Percentiles rank a stretch among this genome's conserved stretches.
These are phyloP conservation scores for Leucophenga montana DNA, from an alignment of 2,888 invertebrate genomes.

Conservation along the genomic window DNA sequence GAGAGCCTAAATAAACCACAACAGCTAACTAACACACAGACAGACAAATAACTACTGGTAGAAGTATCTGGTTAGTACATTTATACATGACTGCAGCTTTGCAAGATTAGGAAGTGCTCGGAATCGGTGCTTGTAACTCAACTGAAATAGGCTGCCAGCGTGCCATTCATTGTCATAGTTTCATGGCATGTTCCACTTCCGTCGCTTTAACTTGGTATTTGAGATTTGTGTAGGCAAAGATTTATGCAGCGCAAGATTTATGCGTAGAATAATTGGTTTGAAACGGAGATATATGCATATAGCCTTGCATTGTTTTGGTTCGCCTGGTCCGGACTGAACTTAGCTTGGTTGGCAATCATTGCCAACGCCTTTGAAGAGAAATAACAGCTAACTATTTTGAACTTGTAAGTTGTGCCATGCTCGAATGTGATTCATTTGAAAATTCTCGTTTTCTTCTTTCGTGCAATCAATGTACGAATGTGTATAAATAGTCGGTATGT, in stretches of 20 bases:
- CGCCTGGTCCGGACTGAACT: background rate
- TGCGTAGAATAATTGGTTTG: slow-evolving; percentile 55
- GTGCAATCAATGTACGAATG: background rate
- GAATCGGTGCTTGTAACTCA: background rate
- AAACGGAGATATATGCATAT: slow-evolving; percentile 32
- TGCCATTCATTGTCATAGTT: no score
- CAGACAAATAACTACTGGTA: slow-evolving; percentile 22
- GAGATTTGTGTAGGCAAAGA: slow-evolving; percentile 27
- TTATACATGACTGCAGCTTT: slow-evolving; percentile 48
- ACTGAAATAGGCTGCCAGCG: background rate
- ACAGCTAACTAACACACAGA: slow-evolving; percentile 28
- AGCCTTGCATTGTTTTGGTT: background rate
- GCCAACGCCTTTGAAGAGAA: background rate
- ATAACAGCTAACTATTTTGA: slow-evolving; percentile 6
- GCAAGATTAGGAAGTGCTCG: slow-evolving; percentile 7
- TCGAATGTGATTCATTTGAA: slow-evolving; percentile 32
- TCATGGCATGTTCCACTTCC: no score
- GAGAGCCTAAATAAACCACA: slow-evolving; percentile 50
- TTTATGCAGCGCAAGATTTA: slow-evolving; percentile 49
- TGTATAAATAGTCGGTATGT: background rate
- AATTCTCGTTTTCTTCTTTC: slow-evolving; percentile 1
- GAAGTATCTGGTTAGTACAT: slow-evolving; percentile 35
- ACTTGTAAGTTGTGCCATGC: background rate
- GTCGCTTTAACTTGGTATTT: background rate
- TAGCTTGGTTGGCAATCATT: background rate